Evolutionary conservation across 2,797 vertebrate species (phyloP).

Genomic region (Sebastes paucispinis): DNA sequence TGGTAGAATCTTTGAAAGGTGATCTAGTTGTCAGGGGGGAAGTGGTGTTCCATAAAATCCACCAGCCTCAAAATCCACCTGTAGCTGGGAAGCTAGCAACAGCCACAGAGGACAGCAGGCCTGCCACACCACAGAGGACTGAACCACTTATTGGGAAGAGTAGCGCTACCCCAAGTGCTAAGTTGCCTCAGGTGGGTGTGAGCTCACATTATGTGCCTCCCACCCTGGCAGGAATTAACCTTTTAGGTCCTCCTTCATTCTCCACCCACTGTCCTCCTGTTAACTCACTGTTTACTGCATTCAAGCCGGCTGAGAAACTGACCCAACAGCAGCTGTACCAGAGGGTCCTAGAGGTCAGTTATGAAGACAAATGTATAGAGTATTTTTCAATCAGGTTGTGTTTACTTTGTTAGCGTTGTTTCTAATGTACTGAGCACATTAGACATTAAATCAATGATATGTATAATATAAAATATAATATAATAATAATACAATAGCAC

Average conservation of each 20-base stretch:
- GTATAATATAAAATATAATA: no score
- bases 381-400: neutral
- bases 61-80: slow-evolving; percentile 12
- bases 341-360: slow-evolving; percentile 69
- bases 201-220: neutral
- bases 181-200: neutral
- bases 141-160: neutral
- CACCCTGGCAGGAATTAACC: neutral
- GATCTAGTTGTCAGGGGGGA: slow-evolving; percentile 59
- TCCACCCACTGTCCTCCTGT: neutral
- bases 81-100: neutral
- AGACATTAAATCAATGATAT: neutral
- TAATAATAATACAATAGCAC: neutral
- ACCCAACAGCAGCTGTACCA: slow-evolving; percentile 64
- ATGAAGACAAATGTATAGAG: neutral
- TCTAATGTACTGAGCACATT: neutral
- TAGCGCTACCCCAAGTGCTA: neutral
- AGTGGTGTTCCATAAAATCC: slow-evolving; percentile 60
- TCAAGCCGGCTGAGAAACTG: slow-evolving; percentile 36
- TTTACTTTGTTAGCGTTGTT: neutral
- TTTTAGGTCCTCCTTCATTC: slow-evolving; percentile 5
- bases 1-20: slow-evolving; percentile 57
- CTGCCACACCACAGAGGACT: slow-evolving; percentile 9
- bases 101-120: slow-evolving; percentile 2
- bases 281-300: neutral